A percentile compares a stretch with the other conserved stretches of the same genome.
phyloP scores from a whole-genome alignment of 2,113 vertebrate genomes.

The Alaudala cheleensis region DNA sequence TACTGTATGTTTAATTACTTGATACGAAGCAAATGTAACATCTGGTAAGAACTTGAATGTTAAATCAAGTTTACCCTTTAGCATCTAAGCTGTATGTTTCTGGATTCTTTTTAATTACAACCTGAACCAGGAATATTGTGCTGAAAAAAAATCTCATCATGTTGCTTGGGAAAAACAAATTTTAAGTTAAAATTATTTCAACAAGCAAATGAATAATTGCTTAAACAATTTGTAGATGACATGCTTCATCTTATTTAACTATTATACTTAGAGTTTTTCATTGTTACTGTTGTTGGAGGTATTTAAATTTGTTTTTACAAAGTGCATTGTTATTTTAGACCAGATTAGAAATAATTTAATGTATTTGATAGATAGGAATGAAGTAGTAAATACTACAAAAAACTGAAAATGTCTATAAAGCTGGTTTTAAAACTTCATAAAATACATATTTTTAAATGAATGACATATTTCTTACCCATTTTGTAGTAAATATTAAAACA shows the following conservation, averaged over 20 bases:
- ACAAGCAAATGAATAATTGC: background rate
- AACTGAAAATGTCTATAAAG: background rate
- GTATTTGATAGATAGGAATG: background rate
- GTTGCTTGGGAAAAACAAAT: background rate
- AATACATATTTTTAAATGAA: background rate
- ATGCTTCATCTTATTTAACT: background rate
- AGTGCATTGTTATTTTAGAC: background rate
- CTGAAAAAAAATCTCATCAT: background rate
- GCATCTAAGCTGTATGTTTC: conserved; percentile 12
- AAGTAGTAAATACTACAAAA: background rate
- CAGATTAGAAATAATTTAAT: background rate
- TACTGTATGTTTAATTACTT: conserved; percentile 59
- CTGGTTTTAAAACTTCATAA: background rate
- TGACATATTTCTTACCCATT: background rate
- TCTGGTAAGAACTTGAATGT: conserved; percentile 48
- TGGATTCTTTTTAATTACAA: background rate
- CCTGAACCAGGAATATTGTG: background rate
- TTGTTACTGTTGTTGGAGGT: background rate
- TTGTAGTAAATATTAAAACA: background rate
- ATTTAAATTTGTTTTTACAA: background rate
- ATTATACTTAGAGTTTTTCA: background rate
- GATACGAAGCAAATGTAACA: conserved; percentile 51
- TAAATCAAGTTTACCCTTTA: conserved; percentile 48
- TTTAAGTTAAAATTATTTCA: background rate
- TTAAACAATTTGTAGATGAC: background rate